Evolutionary conservation across 2,888 invertebrate genomes (phyloP).

Genomic region (Sesia bembeciformis): DNA sequence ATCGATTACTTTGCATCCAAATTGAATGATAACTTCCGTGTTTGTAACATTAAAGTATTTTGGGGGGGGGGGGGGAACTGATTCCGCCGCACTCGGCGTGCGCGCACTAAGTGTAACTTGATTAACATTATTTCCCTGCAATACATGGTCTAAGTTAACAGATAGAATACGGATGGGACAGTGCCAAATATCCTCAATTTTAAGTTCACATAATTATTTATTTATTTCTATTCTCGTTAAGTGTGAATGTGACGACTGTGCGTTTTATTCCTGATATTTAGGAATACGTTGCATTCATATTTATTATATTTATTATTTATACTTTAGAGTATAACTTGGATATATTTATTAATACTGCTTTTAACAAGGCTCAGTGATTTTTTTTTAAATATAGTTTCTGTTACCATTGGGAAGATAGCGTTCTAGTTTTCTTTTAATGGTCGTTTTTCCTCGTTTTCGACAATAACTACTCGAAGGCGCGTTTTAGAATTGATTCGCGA

Average conservation of each 20-base stretch:
- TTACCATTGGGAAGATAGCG: slow-evolving; percentile 49
- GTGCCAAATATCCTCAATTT: slow-evolving; percentile 72
- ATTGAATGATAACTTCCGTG: too few relatives aligned
- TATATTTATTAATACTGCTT: slow-evolving; percentile 54
- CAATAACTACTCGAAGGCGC: too few relatives aligned
- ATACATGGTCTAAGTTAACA: slow-evolving; percentile 37
- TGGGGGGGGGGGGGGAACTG: too few relatives aligned
- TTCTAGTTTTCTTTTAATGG: slow-evolving; percentile 57
- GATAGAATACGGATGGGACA: slow-evolving; percentile 47
- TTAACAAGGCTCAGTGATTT: slow-evolving; percentile 67
- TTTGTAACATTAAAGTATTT: too few relatives aligned
- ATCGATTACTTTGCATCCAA: too few relatives aligned
- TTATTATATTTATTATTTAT: slow-evolving; percentile 68
- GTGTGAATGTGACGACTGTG: slow-evolving; percentile 72
- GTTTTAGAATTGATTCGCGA: too few relatives aligned
- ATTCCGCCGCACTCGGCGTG: background rate
- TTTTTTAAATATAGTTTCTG: slow-evolving; percentile 25
- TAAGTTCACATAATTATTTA: slow-evolving; percentile 56
- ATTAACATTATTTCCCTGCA: slow-evolving; percentile 23
- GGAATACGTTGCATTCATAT: slow-evolving; percentile 73
- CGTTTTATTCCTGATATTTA: slow-evolving; percentile 74
- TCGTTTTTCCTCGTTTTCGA: slow-evolving; percentile 3
- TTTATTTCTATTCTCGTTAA: slow-evolving; percentile 41
- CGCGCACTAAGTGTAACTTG: background rate
- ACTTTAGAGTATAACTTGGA: slow-evolving; percentile 56